A percentile compares a stretch with the other conserved stretches of the same genome.
phyloP scores from a whole-genome alignment of 1,140 invertebrate species.

The Eueides isabella region DNA sequence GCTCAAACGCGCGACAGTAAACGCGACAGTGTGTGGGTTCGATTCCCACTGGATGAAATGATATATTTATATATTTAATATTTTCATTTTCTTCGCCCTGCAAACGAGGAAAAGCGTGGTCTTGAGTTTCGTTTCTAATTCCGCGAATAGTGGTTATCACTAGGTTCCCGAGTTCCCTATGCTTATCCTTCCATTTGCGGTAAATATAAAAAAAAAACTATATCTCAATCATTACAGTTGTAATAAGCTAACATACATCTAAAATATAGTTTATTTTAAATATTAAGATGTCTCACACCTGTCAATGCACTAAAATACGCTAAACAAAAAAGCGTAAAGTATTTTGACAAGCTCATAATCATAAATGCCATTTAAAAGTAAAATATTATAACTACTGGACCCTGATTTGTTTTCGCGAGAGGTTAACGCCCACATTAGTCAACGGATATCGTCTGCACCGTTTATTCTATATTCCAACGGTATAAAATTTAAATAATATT shows the following conservation, averaged over 20 bases:
- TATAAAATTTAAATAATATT: conserved; percentile 15
- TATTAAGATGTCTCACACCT: conserved; percentile 5
- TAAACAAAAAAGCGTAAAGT: not conserved
- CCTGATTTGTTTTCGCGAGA: conserved; percentile 26
- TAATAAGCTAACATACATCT: not conserved
- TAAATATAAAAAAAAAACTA: not conserved
- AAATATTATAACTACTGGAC: conserved; percentile 14
- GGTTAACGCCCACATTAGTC: conserved; percentile 27
- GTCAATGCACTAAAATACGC: not conserved
- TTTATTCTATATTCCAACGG: conserved; percentile 12
- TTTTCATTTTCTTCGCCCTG: too few species aligned
- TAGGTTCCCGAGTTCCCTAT: too few species aligned
- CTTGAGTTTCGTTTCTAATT: too few species aligned
- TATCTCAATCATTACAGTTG: not conserved
- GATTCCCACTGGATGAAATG: too few species aligned
- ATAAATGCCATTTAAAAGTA: conserved; percentile 19
- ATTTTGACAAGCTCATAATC: conserved; percentile 13
- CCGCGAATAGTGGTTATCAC: too few species aligned
- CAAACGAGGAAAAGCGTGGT: too few species aligned
- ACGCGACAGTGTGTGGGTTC: too few species aligned
- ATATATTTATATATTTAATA: too few species aligned
- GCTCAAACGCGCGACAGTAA: too few species aligned
- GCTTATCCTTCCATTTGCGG: too few species aligned
- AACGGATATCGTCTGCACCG: not conserved
- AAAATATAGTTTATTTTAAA: not conserved